Conservation (phyloP, 2,797 vertebrate genomes). For the Buceros bicornis region DNA sequence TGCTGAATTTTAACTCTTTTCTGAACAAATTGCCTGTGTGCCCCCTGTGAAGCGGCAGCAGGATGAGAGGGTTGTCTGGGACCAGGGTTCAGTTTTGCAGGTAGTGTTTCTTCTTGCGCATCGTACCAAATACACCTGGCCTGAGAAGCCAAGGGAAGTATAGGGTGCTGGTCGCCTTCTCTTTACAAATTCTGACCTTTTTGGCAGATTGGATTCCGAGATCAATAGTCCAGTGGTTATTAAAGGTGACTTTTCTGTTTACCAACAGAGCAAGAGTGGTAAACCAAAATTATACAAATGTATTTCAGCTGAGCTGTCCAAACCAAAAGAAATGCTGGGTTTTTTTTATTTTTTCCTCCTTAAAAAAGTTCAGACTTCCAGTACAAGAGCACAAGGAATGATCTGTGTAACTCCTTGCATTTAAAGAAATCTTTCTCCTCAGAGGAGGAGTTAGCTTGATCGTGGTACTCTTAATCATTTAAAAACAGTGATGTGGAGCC, state of each 20-base stretch:
- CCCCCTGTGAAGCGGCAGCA: background rate
- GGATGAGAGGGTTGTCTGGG: background rate
- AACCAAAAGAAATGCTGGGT: background rate
- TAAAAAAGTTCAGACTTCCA: background rate
- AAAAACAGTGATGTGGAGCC: background rate
- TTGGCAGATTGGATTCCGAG: background rate
- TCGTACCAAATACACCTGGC: fast-evolving
- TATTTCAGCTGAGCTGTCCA: background rate
- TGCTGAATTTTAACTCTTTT: background rate
- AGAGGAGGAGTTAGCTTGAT: background rate
- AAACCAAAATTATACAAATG: background rate
- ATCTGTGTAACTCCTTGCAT: fast-evolving
- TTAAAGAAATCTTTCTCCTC: background rate
- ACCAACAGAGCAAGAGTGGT: background rate
- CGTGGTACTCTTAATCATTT: background rate
- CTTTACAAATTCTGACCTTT: background rate
- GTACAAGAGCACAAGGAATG: background rate
- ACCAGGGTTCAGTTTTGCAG: background rate
- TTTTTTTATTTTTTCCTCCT: background rate
- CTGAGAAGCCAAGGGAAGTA: background rate
- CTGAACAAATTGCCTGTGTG: no score
- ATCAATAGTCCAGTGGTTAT: background rate
- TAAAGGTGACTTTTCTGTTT: background rate
- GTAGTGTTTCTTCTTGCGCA: background rate
- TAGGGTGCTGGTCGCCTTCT: background rate